Percentiles rank a stretch among this genome's conserved stretches.
Conservation (phyloP, 2,888 invertebrate genomes). For the Athripsodes cinereus region DNA sequence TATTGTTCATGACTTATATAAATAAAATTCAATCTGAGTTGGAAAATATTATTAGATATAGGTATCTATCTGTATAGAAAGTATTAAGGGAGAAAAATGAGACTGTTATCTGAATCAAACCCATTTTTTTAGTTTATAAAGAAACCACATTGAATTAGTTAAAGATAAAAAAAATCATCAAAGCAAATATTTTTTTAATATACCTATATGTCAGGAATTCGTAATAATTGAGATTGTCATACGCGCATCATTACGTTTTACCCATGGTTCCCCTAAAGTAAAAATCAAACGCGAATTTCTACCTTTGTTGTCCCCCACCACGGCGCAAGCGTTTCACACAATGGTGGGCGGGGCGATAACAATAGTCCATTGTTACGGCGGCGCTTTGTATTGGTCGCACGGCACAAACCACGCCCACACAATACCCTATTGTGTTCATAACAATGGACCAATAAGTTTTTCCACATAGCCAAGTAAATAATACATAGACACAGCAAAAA, state of each 20-base stretch:
- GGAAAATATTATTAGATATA: no score
- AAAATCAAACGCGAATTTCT: neutral
- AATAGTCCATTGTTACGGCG: constrained; percentile 22
- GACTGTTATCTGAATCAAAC: no score
- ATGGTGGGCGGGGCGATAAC: constrained; percentile 15
- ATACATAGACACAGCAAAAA: neutral
- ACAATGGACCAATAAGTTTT: constrained; percentile 15
- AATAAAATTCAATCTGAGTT: no score
- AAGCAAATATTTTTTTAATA: no score
- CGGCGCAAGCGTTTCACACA: constrained; percentile 9
- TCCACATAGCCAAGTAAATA: constrained; percentile 3
- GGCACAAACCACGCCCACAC: constrained; percentile 16
- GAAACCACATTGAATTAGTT: no score
- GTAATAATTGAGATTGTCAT: no score
- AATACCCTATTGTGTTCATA: constrained; percentile 21
- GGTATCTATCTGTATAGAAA: no score
- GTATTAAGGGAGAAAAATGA: no score
- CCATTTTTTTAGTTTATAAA: no score
- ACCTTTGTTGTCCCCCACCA: neutral
- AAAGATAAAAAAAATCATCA: no score
- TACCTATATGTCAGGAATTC: no score
- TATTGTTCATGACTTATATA: no score
- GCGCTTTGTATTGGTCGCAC: constrained; percentile 18
- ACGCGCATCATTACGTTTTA: neutral
- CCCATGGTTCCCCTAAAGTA: neutral